A percentile compares a stretch with the other conserved stretches of the same genome.
Conservation (phyloP, 2,113 vertebrate genomes). For the Hystrix brachyura region DNA sequence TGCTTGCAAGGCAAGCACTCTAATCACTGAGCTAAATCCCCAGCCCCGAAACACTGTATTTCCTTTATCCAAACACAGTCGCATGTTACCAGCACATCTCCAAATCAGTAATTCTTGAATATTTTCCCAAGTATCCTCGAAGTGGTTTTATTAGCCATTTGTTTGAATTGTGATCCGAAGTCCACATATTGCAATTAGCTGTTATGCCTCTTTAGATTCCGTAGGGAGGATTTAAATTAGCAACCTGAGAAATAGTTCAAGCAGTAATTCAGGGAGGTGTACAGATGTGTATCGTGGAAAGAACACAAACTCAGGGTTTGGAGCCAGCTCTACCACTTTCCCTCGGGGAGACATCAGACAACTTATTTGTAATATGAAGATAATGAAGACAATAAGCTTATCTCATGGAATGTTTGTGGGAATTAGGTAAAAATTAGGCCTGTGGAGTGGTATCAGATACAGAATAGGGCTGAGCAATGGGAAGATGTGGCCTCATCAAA, state of each 20-base stretch:
- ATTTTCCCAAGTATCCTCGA: not conserved
- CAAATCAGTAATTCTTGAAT: not conserved
- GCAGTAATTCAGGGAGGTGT: not conserved
- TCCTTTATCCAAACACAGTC: conserved; percentile 7
- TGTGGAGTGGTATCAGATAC: not conserved
- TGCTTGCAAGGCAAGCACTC: too few relatives aligned
- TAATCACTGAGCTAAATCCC: too few relatives aligned
- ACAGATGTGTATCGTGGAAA: not conserved
- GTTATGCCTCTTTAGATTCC: not conserved
- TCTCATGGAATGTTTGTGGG: not conserved
- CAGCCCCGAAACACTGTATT: not conserved
- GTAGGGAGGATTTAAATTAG: not conserved
- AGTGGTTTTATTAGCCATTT: not conserved
- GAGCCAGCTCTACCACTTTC: not conserved
- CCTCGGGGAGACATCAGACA: not conserved
- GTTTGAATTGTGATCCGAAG: not conserved
- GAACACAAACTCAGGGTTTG: not conserved
- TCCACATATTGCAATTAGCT: not conserved
- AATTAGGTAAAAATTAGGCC: not conserved
- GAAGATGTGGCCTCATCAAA: not conserved
- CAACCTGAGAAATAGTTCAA: not conserved
- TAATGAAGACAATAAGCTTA: not conserved
- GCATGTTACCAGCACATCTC: not conserved
- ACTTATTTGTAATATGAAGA: not conserved
- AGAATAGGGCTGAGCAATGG: not conserved